Base-by-base conservation (phyloP, 2,888 invertebrate genomes). In the Drosophila aldrichi region DNA sequence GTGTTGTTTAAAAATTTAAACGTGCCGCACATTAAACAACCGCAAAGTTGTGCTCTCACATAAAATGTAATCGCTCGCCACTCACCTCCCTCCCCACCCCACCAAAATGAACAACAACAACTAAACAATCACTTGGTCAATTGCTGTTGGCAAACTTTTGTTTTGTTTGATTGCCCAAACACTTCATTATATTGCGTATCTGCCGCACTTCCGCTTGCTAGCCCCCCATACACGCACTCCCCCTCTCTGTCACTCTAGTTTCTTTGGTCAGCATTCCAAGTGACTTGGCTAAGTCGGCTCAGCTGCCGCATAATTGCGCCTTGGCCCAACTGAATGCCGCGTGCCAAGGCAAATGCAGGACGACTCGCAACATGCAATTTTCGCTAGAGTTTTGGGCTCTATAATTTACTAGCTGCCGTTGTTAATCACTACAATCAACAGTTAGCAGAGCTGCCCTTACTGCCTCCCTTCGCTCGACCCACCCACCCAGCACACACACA, bases 381-480 rank as follows among this genome's bases (percentile, higher is more conserved):
- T 78, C 70, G 63, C 59, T 59, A 62, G 70, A 74, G 75, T 70
- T 75, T 66, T 56, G 48, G 48, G 16, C 71, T 64, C 59, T 81
- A 69, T 74, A 77, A 77, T 79, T 79, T 58, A 32, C 62, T 62
- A 36, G 73, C 63, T 49, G 44, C 64, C 72, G 48, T 52, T 76
- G 85, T 75, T 89, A 89, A 89, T 90, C 90, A 89, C 90, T 90
- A 82, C 89, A 89, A 90, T 90, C 88, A 89, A 90, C 90, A 88
- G 90, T 88, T 83, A 65, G 73, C 67, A 44, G 41, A 51, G 20
- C 51, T 36, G 16, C 20, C 22, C 25, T 25, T 1, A 25, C 25
- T 6, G 25, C 6, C 25, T 7, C 6, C 7, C 25, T 25, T 6
- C 25, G 25, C 20, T 14, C 40, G 1, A 8, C 20, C 34, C 18